These are phyloP conservation scores for Thamnophis sirtalis DNA, from an alignment of 2,113 vertebrate species.

Conservation along the genomic window DNA sequence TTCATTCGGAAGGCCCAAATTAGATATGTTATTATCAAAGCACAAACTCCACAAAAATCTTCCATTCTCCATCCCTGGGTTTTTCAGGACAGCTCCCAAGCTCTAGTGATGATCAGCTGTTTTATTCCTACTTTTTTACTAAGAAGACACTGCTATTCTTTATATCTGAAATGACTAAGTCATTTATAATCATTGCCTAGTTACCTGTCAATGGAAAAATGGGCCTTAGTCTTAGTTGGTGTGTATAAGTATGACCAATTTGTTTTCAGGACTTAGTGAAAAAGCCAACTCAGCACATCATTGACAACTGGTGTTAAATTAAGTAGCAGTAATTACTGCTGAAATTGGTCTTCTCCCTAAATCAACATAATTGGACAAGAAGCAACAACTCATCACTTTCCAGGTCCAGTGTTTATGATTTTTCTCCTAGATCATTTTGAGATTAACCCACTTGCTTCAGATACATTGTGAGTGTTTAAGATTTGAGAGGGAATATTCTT, in stretches of 20 bases:
- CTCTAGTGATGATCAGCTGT: background rate
- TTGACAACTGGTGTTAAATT: background rate
- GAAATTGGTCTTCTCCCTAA: background rate
- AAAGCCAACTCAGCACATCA: background rate
- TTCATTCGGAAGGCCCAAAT: background rate
- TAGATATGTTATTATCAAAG: background rate
- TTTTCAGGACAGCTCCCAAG: background rate
- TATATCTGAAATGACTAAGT: accelerated
- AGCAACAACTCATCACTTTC: background rate
- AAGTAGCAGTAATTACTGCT: constrained; percentile 1
- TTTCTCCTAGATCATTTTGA: background rate
- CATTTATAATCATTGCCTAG: background rate
- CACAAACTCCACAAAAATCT: background rate
- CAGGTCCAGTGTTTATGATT: background rate
- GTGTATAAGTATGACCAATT: background rate
- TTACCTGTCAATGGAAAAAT: background rate
- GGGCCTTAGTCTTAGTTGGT: background rate
- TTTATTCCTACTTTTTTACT: background rate
- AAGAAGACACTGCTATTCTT: background rate
- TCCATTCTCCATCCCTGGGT: background rate
- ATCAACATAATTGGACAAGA: background rate
- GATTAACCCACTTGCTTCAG: background rate
- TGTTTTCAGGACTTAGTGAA: background rate
- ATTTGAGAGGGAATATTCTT: background rate
- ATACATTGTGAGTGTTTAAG: background rate